Conservation (phyloP, 1,140 invertebrate species). For the Lasioglossum baleicum region DNA sequence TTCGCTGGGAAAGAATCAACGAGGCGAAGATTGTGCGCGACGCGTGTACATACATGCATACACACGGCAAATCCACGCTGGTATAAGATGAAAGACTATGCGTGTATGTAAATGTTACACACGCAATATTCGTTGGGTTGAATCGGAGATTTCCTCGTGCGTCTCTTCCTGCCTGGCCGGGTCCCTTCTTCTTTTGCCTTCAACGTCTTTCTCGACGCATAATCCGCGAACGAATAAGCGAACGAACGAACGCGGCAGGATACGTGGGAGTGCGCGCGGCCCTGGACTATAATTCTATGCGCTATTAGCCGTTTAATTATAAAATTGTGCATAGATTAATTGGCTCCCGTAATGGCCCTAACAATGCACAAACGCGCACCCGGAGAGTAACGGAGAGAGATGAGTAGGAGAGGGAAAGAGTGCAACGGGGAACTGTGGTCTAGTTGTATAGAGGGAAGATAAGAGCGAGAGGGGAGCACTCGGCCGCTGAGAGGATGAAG, state of each 20-base stretch:
- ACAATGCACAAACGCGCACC: conserved; percentile 72
- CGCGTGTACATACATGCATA: too few species aligned
- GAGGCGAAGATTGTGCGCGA: too few species aligned
- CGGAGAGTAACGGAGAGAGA: conserved; percentile 43
- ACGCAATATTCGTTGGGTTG: neutral
- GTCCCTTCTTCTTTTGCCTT: neutral
- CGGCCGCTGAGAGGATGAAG: neutral
- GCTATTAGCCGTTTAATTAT: conserved; percentile 80
- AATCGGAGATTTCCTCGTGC: conserved; percentile 35
- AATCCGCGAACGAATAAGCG: conserved; percentile 9
- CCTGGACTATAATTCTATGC: conserved; percentile 78
- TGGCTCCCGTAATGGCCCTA: conserved; percentile 77
- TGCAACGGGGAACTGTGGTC: conserved; percentile 4
- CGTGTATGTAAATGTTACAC: too few species aligned
- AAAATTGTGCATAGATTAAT: conserved; percentile 80
- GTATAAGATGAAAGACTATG: too few species aligned
- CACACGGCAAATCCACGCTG: too few species aligned
- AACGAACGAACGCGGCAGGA: conserved; percentile 30
- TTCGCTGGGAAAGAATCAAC: too few species aligned
- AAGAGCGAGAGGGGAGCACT: neutral
- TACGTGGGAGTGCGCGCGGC: conserved; percentile 77
- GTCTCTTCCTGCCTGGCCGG: conserved; percentile 21
- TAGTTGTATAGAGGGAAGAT: conserved; percentile 13
- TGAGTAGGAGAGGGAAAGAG: conserved; percentile 8
- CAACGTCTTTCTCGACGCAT: conserved; percentile 17